phyloP scores from a whole-genome alignment of 2,888 invertebrate species.

The Agrotis ipsilon region DNA sequence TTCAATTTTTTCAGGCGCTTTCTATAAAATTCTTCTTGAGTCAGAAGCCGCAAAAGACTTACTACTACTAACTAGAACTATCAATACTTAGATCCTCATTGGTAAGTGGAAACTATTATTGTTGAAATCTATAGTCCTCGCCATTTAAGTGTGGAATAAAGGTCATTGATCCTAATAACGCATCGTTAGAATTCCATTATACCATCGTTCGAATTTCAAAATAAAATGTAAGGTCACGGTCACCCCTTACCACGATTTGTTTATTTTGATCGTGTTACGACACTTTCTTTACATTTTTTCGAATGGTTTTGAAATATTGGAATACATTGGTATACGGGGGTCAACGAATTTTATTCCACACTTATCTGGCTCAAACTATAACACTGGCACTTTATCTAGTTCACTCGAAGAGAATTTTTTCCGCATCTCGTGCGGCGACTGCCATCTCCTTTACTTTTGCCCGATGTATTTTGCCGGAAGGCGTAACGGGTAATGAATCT shows the following conservation, averaged over 20 bases:
- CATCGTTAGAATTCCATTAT: no score
- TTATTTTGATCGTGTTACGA: no score
- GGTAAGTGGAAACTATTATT: constrained; percentile 24
- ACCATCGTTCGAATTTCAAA: no score
- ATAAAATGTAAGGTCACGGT: no score
- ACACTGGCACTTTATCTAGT: constrained; percentile 25
- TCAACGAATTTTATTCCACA: no score
- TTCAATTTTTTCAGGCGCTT: constrained; percentile 7
- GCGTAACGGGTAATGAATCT: constrained; percentile 70
- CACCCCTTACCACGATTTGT: no score
- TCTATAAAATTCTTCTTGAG: background rate
- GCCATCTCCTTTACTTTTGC: constrained; percentile 70
- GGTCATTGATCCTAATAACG: no score
- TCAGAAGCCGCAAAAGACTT: constrained; percentile 27
- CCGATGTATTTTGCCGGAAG: constrained; percentile 75
- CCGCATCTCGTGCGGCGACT: constrained; percentile 60
- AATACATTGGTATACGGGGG: no score
- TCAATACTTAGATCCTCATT: constrained; percentile 37
- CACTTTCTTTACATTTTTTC: no score
- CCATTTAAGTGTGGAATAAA: no score
- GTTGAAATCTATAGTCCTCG: constrained; percentile 26
- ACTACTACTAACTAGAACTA: constrained; percentile 23
- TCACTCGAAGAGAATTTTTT: constrained; percentile 60
- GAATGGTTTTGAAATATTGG: no score
- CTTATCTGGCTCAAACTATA: no score